These are phyloP conservation scores for Lutraria lutraria DNA, from an alignment of 2,888 invertebrate species.

Conservation along the genomic window DNA sequence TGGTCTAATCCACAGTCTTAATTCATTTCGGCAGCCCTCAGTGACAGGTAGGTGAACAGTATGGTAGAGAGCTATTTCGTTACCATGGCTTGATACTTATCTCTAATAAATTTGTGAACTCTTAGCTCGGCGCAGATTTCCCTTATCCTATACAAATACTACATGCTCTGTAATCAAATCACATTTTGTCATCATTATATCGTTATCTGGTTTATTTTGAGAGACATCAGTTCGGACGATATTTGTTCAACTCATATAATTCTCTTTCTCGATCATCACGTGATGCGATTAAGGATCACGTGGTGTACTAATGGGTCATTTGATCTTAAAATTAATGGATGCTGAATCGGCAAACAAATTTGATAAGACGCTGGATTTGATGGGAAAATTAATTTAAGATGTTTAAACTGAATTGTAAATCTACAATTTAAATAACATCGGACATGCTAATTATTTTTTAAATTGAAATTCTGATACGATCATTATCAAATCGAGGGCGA, in stretches of 20 bases:
- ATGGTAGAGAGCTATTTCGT: neutral
- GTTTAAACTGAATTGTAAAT: neutral
- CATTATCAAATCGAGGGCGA: neutral
- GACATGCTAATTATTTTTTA: neutral
- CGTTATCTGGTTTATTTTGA: neutral
- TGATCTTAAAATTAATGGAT: neutral
- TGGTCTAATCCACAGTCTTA: neutral
- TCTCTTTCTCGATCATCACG: neutral
- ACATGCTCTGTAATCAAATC: neutral
- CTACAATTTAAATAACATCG: neutral
- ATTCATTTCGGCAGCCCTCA: neutral
- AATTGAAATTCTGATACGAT: neutral
- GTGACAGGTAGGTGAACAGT: neutral
- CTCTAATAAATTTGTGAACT: neutral
- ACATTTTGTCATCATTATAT: constrained; percentile 6
- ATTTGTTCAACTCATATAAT: neutral
- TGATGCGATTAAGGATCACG: neutral
- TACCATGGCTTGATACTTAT: constrained; percentile 3
- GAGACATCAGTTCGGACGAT: neutral
- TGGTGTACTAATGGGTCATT: neutral
- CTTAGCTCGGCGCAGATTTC: neutral
- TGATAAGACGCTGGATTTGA: neutral
- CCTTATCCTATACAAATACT: neutral
- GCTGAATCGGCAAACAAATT: neutral
- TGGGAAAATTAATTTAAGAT: neutral